These are phyloP conservation scores for Agapornis canus DNA, from an alignment of 2,797 vertebrate genomes.

Conservation along the genomic window DNA sequence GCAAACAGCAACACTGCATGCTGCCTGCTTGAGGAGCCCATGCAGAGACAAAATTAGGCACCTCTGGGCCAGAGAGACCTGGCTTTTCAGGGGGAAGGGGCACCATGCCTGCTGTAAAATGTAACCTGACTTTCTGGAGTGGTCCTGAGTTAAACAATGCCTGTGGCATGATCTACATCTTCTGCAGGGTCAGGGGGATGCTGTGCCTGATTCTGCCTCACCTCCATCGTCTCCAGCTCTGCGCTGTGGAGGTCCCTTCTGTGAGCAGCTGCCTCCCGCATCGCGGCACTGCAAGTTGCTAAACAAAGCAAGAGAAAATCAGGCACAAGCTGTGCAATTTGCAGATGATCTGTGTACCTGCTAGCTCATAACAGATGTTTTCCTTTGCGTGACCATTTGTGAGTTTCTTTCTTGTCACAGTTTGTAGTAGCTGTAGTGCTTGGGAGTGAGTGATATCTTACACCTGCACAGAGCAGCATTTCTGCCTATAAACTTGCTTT, in stretches of 20 bases:
- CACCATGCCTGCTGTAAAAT: accelerated
- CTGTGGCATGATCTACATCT: accelerated
- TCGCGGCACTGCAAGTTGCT: neutral
- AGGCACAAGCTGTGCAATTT: conserved; percentile 33
- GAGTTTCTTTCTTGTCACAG: conserved; percentile 50
- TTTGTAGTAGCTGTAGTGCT: neutral
- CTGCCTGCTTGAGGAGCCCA: neutral
- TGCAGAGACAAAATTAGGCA: neutral
- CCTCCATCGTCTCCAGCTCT: accelerated
- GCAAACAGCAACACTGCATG: accelerated
- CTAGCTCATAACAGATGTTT: conserved; percentile 53
- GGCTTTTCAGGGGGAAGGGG: neutral
- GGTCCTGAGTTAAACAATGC: accelerated
- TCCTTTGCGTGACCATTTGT: conserved; percentile 21
- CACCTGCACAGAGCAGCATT: conserved; percentile 13
- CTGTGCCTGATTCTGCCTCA: neutral
- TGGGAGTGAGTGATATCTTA: conserved; percentile 11
- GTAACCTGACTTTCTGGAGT: neutral
- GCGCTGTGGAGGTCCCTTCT: accelerated
- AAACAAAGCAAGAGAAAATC: conserved; percentile 6
- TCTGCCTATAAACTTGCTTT: neutral
- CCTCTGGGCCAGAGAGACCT: neutral
- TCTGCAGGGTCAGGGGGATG: neutral
- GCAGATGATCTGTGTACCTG: conserved; percentile 55
- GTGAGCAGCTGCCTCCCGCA: neutral